Conservation (phyloP, 2,113 vertebrate genomes). For the Charina bottae region DNA sequence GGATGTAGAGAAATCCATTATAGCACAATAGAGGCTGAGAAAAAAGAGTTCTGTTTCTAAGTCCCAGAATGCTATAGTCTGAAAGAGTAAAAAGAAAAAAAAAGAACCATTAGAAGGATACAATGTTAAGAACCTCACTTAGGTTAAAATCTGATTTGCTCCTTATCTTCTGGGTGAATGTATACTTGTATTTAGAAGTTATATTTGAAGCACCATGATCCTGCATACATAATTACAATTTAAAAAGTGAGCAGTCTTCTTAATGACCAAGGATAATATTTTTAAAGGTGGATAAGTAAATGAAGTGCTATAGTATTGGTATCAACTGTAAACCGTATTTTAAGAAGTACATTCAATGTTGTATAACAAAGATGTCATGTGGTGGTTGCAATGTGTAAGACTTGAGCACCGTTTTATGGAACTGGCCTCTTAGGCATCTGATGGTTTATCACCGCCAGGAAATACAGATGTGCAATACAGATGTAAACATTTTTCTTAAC, state of each 20-base stretch:
- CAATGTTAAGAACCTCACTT: constrained; percentile 45
- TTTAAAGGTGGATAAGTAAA: neutral
- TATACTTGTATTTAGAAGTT: constrained; percentile 45
- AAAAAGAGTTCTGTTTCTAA: constrained; percentile 18
- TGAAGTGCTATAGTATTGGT: neutral
- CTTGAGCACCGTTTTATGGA: neutral
- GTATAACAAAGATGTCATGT: neutral
- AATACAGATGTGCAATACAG: neutral
- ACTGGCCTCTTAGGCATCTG: neutral
- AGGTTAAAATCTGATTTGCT: constrained; percentile 39
- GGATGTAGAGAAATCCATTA: constrained; percentile 12
- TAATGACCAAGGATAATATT: constrained; percentile 30
- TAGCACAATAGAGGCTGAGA: neutral
- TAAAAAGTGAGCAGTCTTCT: constrained; percentile 29
- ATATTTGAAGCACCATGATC: constrained; percentile 42
- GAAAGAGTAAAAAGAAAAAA: constrained; percentile 34
- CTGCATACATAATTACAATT: constrained; percentile 59
- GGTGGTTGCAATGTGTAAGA: neutral
- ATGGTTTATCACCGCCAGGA: neutral
- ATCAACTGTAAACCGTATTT: neutral
- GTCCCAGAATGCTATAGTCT: constrained; percentile 36
- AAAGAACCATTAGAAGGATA: constrained; percentile 37
- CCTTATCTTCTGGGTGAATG: constrained; percentile 51
- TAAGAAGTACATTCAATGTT: neutral
- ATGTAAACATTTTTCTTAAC: neutral